Conservation (phyloP, 2,797 vertebrate species). For the Miichthys miiuy region DNA sequence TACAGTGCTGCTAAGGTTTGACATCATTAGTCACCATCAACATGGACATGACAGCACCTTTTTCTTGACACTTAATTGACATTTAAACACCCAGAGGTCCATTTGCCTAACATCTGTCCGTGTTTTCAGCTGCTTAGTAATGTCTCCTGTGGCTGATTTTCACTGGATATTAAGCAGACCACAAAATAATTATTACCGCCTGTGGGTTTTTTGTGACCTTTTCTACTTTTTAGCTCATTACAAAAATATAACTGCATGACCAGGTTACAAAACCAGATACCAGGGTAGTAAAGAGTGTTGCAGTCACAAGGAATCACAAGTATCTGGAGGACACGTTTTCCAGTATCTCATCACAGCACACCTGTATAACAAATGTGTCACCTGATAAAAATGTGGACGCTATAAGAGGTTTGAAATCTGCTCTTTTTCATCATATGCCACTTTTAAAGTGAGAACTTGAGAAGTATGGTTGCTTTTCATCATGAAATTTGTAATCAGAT, state of each 20-base stretch:
- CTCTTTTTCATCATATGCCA: background rate
- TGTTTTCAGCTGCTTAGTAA: background rate
- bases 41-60: slow-evolving; percentile 6
- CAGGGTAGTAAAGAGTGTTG: background rate
- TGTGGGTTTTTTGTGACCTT: background rate
- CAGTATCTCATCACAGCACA: background rate
- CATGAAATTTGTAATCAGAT: background rate
- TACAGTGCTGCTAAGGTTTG: slow-evolving; percentile 8
- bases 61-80: background rate
- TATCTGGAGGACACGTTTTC: too few species aligned
- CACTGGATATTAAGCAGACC: background rate
- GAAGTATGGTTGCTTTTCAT: background rate
- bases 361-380: background rate
- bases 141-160: background rate
- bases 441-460: background rate
- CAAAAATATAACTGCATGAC: background rate
- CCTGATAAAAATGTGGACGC: background rate
- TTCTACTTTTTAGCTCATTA: background rate
- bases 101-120: background rate
- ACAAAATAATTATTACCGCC: background rate
- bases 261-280: background rate
- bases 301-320: background rate
- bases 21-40: slow-evolving; percentile 13
- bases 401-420: background rate
- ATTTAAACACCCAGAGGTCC: background rate